Base-by-base conservation (phyloP, 1,140 invertebrate genomes). In the Drosophila littoralis region DNA sequence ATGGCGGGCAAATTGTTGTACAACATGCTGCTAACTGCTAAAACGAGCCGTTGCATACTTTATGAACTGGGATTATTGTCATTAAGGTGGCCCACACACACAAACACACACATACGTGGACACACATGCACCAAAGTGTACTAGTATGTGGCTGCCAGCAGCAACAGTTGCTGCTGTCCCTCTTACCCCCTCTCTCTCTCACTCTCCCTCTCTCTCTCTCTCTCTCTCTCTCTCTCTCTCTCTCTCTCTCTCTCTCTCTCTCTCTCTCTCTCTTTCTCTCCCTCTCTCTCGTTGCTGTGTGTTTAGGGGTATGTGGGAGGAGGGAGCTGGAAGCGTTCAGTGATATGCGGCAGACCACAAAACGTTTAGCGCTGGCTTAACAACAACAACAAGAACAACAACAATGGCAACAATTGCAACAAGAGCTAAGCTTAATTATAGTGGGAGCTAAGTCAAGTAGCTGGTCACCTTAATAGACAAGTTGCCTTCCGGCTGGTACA, bases 31-130 rank as follows among this genome's bases (percentile, higher is more conserved):
- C 57, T 57, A 74, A 74, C 65, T 57, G 67, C 42, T 48, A 45
- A 55, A 55, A 46, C 66, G 71, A 66, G 38, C 63, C 74, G 52
- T 77, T 81, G 79, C 79, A 81, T 81, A 81, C 64, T 81, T 82
- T 75, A 82, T 82, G 80, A 82, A 80, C 71, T 17, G 48, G 76
- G 80, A 83, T 83, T 83, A 83, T 75, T 80, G 80, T 75, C 80
- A 82, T 82, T 82, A 82, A 82, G 79, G 79, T 59, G 55, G 10
- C 15, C 10, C 54, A 52, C 57, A 33, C 54, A 73, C 45, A 67
- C 38, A 45, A 33, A 46, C 17, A n/a, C 22, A 17, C n/a, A 36
- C 38, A 40, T 36, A 48, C 45, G 38, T 46, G 42, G 6, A 42
- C 6, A 32, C 8, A 6, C n/a, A n/a, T 58, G n/a, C 35, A 12